phyloP scores from a whole-genome alignment of 2,113 vertebrate genomes.

The Salvelinus fontinalis region DNA sequence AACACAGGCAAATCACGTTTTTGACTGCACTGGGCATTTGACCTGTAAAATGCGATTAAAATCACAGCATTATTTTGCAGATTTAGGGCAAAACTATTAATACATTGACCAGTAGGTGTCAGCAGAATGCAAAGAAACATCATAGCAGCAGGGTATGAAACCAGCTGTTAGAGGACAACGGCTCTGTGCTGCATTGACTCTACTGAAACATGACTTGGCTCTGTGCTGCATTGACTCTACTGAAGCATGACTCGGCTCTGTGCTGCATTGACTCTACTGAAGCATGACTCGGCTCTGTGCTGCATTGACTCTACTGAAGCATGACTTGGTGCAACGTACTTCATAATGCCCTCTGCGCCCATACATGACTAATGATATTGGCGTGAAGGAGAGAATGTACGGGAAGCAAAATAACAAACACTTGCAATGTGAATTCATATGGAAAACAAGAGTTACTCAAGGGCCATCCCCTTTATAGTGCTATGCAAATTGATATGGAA shows the following conservation, averaged over 20 bases:
- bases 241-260: constrained; percentile 7
- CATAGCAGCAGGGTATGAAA: neutral
- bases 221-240: neutral
- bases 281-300: neutral
- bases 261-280: no score
- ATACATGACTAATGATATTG: constrained; percentile 9
- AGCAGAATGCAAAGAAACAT: constrained; percentile 16
- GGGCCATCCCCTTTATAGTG: neutral
- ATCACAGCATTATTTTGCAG: no score
- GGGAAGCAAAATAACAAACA: constrained; percentile 25
- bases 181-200: neutral
- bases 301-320: neutral
- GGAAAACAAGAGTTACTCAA: constrained; percentile 15
- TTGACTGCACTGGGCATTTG: no score
- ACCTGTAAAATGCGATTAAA: no score
- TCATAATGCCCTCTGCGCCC: neutral
- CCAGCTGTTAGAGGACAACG: neutral
- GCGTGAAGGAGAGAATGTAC: neutral
- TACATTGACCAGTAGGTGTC: constrained; percentile 83
- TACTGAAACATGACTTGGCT: constrained; percentile 9
- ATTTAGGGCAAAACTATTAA: constrained; percentile 27
- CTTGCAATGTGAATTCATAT: constrained; percentile 14
- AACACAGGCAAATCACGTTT: no score
- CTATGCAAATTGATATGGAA: constrained; percentile 16
- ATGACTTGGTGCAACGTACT: constrained; percentile 12